Evolutionary conservation across 2,797 vertebrate species (phyloP), one percentile per base, ranked within the genome.

Genomic region (Pseudochirops corinnae): DNA sequence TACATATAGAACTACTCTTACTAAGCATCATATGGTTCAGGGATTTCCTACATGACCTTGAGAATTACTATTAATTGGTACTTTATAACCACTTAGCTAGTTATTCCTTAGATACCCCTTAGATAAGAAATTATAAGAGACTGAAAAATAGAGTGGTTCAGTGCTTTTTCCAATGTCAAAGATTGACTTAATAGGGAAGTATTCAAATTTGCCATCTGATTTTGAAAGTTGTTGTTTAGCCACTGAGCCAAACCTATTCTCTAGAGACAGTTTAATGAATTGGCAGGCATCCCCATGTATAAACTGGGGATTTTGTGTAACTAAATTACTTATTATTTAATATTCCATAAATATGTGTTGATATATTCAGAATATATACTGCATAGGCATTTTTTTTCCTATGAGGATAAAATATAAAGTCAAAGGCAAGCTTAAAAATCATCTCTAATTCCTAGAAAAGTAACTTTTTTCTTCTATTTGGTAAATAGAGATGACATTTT

Each of bases 321-420:
- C 26, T 33, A 90, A 57, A 39, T 1, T 46, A 57, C 12, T 62
- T 39, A 91, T 87, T 82, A 11, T 33, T n/a, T 92, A 82, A 91
- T 33, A 58, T 1, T 33, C 62, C 53, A 82, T 39, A 56, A 12
- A 13, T 56, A 67, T 28, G 67, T 82, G 67, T 52, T 87, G 28
- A 60, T 58, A 55, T 18, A 93, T 94, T 91, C 14, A 53, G 0
- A 13, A 46, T 5, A 60, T 39, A 46, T 4, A 60, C 50, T 50
- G 3, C 5, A 13, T 82, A 82, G 67, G 12, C n/a, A 24, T 82
- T 82, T 74, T 24, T 94, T 96, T 58, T 39, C 94, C 93, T 53
- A 46, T 90, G 53, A 57, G 90, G 46, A 52, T 92, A 57, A 55
- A 46, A 58, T 46, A 26, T 82, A 10, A 55, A 29, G 18, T 13